Evolutionary conservation across 1,140 invertebrate species (phyloP), one percentile per base, ranked within the genome.

Genomic region (Meloidogyne floridensis): DNA sequence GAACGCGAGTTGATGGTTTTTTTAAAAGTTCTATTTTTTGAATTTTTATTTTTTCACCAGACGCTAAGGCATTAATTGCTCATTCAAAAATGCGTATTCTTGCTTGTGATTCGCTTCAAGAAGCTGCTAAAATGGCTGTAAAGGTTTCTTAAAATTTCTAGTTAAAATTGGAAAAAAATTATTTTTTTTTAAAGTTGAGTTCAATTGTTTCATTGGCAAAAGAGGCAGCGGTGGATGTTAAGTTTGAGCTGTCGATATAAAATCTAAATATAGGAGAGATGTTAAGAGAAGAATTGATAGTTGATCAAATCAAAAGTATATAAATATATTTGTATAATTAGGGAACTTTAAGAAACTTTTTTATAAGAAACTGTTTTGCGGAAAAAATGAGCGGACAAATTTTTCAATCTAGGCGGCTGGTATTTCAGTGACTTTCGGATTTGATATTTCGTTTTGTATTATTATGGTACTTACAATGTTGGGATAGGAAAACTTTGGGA

Each of bases 201-300:
- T 72, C 77, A 20, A 85, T 85, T 54, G 86, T 85, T 32, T 42
- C 83, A 43, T 65, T 86, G 13, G 84, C 85, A 15, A 87, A 85
- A 71, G 86, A 72, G 10, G 85, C 86, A 71, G 51, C 76, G 42
- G 79, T 98, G 83, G 95, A 96, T 92, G 95, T 99, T 76, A 96
- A 96, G 90, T 98, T 99, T 92, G 96, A 98, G 91, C 94, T 98
- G 87, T 96, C 96, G 79, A 91, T 93, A 80, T 93, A 92, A 92
- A 32, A 32, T 32, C 32, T 32, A 32, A 32, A 32, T 32, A 32
- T 78, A 59, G 56, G 13, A 59, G 4, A 13, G 10, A 11, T 11
- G 3, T 59, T 2, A 15, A 4, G 13, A 59, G 3, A 15, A 15
- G 11, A 59, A 59, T 59, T 15, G 13, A 65, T n/a, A 6, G 59